Percentiles rank a stretch among this genome's conserved stretches.
Conservation (phyloP, 2,797 vertebrate genomes). For the Galaxias olidus region DNA sequence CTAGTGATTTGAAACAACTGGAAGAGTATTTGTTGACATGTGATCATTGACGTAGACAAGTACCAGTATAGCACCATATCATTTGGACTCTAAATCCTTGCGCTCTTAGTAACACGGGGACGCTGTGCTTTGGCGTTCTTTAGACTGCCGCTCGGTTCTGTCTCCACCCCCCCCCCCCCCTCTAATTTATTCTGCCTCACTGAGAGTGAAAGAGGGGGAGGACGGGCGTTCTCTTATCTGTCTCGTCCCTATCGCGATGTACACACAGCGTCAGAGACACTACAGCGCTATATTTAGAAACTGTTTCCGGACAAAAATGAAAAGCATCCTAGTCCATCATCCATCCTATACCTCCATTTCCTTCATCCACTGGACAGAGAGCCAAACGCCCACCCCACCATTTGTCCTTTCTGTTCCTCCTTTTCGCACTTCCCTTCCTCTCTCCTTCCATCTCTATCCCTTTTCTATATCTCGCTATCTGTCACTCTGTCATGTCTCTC, state of each 20-base stretch:
- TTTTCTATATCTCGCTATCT: not conserved
- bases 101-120: too few species aligned
- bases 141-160: slow-evolving; percentile 24
- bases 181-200: slow-evolving; percentile 29
- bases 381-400: slow-evolving; percentile 25
- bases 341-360: slow-evolving; percentile 17
- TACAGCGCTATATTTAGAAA: slow-evolving; percentile 72
- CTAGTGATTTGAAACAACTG: too few species aligned
- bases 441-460: slow-evolving; percentile 24
- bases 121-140: not conserved
- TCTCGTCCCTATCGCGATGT: slow-evolving; percentile 20
- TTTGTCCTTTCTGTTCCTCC: slow-evolving; percentile 1
- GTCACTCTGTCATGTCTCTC: slow-evolving; percentile 3
- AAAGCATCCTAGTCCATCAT: slow-evolving; percentile 30
- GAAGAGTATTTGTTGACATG: too few species aligned
- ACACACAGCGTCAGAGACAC: slow-evolving; percentile 48
- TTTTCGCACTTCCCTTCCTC: slow-evolving; percentile 29
- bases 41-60: too few species aligned
- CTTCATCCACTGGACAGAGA: slow-evolving; percentile 19
- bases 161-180: slow-evolving; percentile 12
- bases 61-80: too few species aligned
- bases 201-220: slow-evolving; percentile 22
- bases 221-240: slow-evolving; percentile 34
- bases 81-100: too few species aligned
- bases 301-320: slow-evolving; percentile 53